Percentiles rank a stretch among this genome's conserved stretches.
Evolutionary conservation across 2,113 vertebrate species (phyloP).

Genomic region (Elgaria multicarinata): DNA sequence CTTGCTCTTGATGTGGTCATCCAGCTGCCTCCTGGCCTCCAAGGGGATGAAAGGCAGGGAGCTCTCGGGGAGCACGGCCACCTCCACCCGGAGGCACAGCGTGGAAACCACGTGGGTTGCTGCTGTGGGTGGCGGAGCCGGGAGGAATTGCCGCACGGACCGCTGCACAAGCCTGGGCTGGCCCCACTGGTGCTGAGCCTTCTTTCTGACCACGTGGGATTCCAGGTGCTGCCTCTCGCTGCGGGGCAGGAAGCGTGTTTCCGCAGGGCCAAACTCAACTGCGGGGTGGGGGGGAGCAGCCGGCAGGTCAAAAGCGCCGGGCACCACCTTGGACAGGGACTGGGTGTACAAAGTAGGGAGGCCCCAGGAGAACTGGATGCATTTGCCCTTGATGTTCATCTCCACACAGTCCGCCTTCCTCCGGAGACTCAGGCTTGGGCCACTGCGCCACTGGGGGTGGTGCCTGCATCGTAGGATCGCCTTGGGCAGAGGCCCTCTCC

Average conservation of each 20-base stretch:
- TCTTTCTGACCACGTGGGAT: constrained; percentile 25
- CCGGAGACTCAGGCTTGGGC: background rate
- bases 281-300: background rate
- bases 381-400: constrained; percentile 40
- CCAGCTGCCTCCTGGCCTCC: background rate
- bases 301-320: background rate
- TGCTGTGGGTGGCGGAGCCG: background rate
- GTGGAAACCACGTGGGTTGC: accelerated
- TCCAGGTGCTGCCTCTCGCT: constrained; percentile 23
- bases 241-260: background rate
- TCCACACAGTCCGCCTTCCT: background rate
- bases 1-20: constrained; percentile 5
- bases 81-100: background rate
- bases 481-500: background rate
- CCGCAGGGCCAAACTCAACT: background rate
- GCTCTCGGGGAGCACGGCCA: background rate
- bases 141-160: constrained; percentile 1
- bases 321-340: constrained; percentile 7
- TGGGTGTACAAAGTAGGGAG: background rate
- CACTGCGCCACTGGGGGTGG: background rate
- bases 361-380: background rate
- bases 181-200: constrained; percentile 30
- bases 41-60: background rate
- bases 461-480: background rate
- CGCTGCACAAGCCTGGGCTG: background rate